Conservation (phyloP, 2,113 vertebrate genomes). For the Grammomys surdaster region DNA sequence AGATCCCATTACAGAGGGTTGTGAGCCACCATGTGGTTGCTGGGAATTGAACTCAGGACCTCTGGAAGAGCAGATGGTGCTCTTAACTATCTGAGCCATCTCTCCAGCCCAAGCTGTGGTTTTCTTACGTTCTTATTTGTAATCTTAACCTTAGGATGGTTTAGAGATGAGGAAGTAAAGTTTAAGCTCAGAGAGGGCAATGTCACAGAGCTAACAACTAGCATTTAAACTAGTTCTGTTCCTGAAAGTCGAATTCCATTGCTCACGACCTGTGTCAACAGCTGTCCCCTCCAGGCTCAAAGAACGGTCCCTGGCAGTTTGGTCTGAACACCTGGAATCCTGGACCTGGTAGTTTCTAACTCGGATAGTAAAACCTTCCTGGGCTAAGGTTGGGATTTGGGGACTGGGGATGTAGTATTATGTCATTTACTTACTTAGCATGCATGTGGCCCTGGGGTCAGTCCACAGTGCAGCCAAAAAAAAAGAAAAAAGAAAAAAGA, state of each 20-base stretch:
- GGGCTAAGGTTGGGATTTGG: not conserved
- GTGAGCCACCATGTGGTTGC: too few species aligned
- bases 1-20: too few species aligned
- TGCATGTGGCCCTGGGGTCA: not conserved
- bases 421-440: not conserved
- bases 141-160: not conserved
- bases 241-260: not conserved
- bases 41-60: too few species aligned
- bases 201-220: not conserved
- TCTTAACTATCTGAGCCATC: too few species aligned
- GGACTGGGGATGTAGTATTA: not conserved
- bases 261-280: not conserved
- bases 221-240: not conserved
- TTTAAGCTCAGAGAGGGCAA: not conserved
- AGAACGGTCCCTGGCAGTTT: not conserved
- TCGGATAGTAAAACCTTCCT: not conserved
- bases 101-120: not conserved
- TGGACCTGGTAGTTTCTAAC: not conserved
- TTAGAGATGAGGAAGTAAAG: not conserved
- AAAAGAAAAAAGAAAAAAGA: not conserved
- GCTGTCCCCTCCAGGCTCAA: not conserved
- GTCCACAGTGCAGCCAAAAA: not conserved
- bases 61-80: too few species aligned
- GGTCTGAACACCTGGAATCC: not conserved
- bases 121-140: not conserved